phyloP scores from a whole-genome alignment of 2,888 invertebrate species.

The Lepidocyrtoides sp. region DNA sequence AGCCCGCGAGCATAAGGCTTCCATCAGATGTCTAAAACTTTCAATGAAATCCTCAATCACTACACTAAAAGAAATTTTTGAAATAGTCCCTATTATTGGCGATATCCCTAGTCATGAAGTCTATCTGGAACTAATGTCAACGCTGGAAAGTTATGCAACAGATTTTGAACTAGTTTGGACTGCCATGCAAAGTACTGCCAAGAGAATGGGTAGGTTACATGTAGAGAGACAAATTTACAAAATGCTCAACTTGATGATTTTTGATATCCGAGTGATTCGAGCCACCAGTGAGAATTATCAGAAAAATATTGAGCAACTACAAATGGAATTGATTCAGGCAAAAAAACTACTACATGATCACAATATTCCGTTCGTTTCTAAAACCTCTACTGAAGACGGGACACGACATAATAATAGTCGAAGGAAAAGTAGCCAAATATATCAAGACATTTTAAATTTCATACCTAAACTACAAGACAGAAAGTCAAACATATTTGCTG shows the following conservation, averaged over 20 bases:
- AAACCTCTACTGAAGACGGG: neutral
- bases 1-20: neutral
- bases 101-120: too few species aligned
- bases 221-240: neutral
- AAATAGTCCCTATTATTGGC: neutral
- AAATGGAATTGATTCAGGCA: neutral
- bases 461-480: neutral
- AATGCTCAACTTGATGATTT: slow-evolving; percentile 8
- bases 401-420: neutral
- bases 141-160: neutral
- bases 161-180: neutral
- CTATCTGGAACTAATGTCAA: too few species aligned
- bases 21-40: neutral
- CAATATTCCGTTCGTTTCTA: neutral
- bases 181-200: neutral
- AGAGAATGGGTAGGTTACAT: neutral
- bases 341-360: neutral
- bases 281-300: neutral
- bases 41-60: neutral
- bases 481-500: neutral
- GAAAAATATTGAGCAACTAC: neutral
- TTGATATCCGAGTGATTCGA: neutral
- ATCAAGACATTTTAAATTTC: neutral
- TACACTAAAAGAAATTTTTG: neutral
- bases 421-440: neutral